Conservation (phyloP, 2,797 vertebrate species). For the Pterois miles region DNA sequence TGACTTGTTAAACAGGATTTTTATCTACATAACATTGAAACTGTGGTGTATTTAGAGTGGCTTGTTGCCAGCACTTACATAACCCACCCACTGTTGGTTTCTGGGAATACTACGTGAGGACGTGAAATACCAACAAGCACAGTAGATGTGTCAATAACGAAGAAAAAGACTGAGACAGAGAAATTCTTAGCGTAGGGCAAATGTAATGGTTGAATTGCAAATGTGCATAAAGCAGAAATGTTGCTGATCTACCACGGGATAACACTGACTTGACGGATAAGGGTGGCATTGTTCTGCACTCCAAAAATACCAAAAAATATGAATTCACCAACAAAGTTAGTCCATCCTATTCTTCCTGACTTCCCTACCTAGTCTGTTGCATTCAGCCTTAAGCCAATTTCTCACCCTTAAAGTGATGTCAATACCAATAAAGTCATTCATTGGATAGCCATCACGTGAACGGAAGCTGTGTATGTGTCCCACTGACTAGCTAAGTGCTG, state of each 20-base stretch:
- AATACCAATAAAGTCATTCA: no score
- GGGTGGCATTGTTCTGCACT: neutral
- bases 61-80: neutral
- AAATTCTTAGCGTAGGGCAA: neutral
- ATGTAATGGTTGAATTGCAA: neutral
- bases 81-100: neutral
- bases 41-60: neutral
- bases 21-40: neutral
- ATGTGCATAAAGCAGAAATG: neutral
- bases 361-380: neutral
- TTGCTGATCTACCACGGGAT: neutral
- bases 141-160: neutral
- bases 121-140: neutral
- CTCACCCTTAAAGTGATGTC: no score
- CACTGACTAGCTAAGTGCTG: no score
- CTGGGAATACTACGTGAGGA: neutral
- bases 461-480: no score
- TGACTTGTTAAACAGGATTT: constrained; percentile 43
- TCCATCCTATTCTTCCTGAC: neutral
- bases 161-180: neutral
- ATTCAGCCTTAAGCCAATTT: no score
- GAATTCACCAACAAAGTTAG: neutral
- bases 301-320: neutral
- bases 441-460: no score
- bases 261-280: neutral